Evolutionary conservation across 2,888 invertebrate species (phyloP), one percentile per base, ranked within the genome.

Genomic region (Morpho achilles): DNA sequence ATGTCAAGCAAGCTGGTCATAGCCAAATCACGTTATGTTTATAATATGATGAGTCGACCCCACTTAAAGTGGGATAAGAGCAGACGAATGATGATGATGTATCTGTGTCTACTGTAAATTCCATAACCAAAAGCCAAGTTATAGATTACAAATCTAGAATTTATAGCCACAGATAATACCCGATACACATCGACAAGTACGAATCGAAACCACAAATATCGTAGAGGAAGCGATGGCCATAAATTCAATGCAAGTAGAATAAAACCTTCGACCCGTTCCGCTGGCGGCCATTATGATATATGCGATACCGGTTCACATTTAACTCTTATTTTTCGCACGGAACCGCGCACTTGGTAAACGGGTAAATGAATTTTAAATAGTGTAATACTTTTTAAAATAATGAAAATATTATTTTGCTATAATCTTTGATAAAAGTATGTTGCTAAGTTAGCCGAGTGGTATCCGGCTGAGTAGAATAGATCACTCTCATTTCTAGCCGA

Each of bases 201-300:
- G 16, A 53, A 53, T 53, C 47, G 53, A 41, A 48, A 54, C 54
- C 54, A 47, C 54, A 54, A 54, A 58, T 49, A 58, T 53, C 58
- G 58, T 58, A 9, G 60, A 56, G 60, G 53, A 62, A 58, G 60
- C 58, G 62, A 58, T 58, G 50, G 50, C 62, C 53, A 62, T 62
- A 62, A 60, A 62, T 62, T 53, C 48, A 45, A 47, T 56, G 50
- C 60, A 60, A 62, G 60, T 42, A 55, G 53, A 63, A 61, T 61
- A 59, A 61, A 61, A 63, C 56, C 61, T 51, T 44, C 50, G 42
- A 41, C 40, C 48, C 52, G 57, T 46, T 39, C 42, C 48, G 56
- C 8, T 56, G 44, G 41, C 40, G 48, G n/a, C 10, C 32, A 52
- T 48, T 53, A 53, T 58, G 52, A 58, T 58, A 5, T 52, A 58